phyloP scores from a whole-genome alignment of 2,888 invertebrate genomes.

The Nephrocerus scutellatus region DNA sequence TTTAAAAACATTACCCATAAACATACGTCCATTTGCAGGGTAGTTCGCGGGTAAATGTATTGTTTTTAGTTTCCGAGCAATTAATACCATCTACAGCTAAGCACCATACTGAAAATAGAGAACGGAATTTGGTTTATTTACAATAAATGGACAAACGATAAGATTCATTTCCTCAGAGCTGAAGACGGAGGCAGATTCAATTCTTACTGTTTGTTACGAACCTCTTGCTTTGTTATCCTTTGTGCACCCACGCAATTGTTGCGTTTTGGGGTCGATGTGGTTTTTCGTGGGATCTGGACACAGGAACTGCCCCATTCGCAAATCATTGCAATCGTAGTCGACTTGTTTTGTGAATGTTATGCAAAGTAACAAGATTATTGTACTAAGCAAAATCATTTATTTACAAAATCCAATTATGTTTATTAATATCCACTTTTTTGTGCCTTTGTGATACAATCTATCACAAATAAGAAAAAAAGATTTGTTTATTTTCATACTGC shows the following conservation, averaged over 20 bases:
- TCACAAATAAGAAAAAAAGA: too few relatives aligned
- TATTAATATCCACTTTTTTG: too few relatives aligned
- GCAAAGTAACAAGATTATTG: too few relatives aligned
- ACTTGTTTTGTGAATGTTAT: constrained; percentile 29
- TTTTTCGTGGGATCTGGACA: constrained; percentile 71
- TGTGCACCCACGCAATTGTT: constrained; percentile 76
- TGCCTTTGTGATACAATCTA: too few relatives aligned
- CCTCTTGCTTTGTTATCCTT: constrained; percentile 73
- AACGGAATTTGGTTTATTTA: neutral
- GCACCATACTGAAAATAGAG: constrained; percentile 60
- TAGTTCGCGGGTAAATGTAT: constrained; percentile 72
- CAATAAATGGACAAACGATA: constrained; percentile 14
- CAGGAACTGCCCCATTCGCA: constrained; percentile 72
- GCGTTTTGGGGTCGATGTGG: constrained; percentile 81
- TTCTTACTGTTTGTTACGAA: constrained; percentile 37
- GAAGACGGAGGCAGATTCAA: neutral
- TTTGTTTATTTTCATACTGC: too few relatives aligned
- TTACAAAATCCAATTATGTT: too few relatives aligned
- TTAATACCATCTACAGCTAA: constrained; percentile 74
- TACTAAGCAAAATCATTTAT: too few relatives aligned
- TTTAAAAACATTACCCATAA: neutral
- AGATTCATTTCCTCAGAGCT: constrained; percentile 31
- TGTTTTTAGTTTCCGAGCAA: constrained; percentile 72
- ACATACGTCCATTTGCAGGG: constrained; percentile 95
- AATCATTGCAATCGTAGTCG: constrained; percentile 58